Conservation (phyloP, 2,113 vertebrate species). For the Dipodomys spectabilis region DNA sequence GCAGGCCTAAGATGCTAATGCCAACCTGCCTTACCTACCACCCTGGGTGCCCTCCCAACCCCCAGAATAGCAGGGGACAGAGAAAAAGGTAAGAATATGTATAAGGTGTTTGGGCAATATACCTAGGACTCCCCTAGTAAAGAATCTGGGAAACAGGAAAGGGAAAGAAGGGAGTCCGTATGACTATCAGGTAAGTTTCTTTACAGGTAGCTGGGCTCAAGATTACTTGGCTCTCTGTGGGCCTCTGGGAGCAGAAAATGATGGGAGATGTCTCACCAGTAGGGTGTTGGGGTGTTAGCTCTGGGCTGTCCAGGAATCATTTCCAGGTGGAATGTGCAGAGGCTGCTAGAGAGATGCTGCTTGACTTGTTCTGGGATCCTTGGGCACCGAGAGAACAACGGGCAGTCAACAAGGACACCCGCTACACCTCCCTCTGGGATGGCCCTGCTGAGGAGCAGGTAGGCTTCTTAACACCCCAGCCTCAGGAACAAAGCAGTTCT, state of each 20-base stretch:
- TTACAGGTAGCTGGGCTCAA: background rate
- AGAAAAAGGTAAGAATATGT: background rate
- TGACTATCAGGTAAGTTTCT: background rate
- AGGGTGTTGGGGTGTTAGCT: too few species aligned
- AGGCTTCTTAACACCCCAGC: background rate
- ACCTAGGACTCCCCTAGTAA: background rate
- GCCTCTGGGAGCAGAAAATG: background rate
- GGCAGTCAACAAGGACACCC: background rate
- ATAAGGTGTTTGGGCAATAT: background rate
- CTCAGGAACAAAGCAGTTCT: background rate
- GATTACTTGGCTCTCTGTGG: background rate
- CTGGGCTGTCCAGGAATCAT: too few species aligned
- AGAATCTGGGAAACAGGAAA: background rate
- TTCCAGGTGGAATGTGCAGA: background rate
- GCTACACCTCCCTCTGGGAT: background rate
- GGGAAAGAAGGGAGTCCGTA: background rate
- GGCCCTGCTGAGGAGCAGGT: background rate
- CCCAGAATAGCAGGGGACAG: background rate
- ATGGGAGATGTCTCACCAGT: background rate
- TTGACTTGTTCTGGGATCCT: background rate
- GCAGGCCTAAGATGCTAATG: too few species aligned
- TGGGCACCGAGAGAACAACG: background rate
- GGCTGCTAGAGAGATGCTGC: background rate
- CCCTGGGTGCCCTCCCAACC: background rate
- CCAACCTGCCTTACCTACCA: background rate